Conservation (phyloP, 2,888 invertebrate genomes). For the Machimus rusticus region DNA sequence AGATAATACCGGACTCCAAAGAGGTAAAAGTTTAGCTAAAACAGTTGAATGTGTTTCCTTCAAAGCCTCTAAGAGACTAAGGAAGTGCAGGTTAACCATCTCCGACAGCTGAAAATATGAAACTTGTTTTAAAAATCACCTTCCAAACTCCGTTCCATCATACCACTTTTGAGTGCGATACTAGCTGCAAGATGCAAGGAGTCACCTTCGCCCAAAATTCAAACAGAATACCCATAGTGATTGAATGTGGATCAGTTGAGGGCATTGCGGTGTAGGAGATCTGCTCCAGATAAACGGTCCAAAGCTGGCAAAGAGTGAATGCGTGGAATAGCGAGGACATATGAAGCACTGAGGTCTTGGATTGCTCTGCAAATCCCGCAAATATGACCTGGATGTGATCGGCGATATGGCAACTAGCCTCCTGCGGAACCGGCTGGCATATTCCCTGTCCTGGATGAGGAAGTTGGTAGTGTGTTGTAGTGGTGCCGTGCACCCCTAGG, state of each 20-base stretch:
- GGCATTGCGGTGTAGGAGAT: slow-evolving; percentile 73
- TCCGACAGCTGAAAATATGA: slow-evolving; percentile 80
- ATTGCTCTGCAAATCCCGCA: slow-evolving; percentile 95
- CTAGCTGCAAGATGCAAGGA: slow-evolving; percentile 90
- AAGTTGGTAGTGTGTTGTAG: slow-evolving; percentile 50
- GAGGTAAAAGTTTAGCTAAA: slow-evolving; percentile 87
- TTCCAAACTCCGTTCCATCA: not conserved
- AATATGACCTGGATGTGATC: slow-evolving; percentile 96
- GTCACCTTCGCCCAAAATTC: slow-evolving; percentile 99
- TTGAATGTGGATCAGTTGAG: slow-evolving; percentile 75
- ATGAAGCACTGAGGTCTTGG: slow-evolving; percentile 88
- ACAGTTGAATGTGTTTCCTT: slow-evolving; percentile 94
- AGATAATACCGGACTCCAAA: slow-evolving; percentile 95
- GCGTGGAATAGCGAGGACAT: slow-evolving; percentile 98
- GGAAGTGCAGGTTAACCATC: slow-evolving; percentile 96
- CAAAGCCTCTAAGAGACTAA: slow-evolving; percentile 92
- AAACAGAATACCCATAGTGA: slow-evolving; percentile 82
- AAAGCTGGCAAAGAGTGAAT: slow-evolving; percentile 96
- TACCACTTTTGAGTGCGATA: slow-evolving; percentile 90
- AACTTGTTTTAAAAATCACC: not conserved
- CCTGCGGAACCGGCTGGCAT: slow-evolving; percentile 90
- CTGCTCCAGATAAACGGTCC: slow-evolving; percentile 98
- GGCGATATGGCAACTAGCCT: slow-evolving; percentile 94
- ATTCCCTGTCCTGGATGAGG: slow-evolving; percentile 60
- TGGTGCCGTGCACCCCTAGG: not conserved